Evolutionary conservation across 2,888 invertebrate species (phyloP).

Genomic region (Clusia tigrina): DNA sequence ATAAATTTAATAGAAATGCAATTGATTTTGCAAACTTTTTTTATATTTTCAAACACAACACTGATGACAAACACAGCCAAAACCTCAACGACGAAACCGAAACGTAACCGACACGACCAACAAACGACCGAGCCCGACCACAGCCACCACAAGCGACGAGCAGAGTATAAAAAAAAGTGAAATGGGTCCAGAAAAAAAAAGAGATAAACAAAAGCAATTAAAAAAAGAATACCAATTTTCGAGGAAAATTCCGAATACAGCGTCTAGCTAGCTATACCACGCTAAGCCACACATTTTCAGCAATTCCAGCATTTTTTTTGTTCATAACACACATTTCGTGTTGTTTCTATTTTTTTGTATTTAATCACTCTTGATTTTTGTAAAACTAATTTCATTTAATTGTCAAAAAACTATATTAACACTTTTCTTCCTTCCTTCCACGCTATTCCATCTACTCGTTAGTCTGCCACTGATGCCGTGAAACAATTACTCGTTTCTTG

Average conservation of each 20-base stretch:
- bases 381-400: slow-evolving; percentile 19
- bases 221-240: slow-evolving; percentile 42
- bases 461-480: slow-evolving; percentile 32
- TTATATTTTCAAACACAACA: slow-evolving; percentile 23
- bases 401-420: slow-evolving; percentile 27
- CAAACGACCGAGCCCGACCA: slow-evolving; percentile 30
- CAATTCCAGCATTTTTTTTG: not conserved
- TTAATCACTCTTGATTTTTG: not conserved
- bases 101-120: slow-evolving; percentile 35
- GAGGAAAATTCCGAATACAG: not conserved
- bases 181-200: slow-evolving; percentile 53
- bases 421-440: slow-evolving; percentile 24
- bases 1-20: no score
- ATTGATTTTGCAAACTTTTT: no score
- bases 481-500: slow-evolving; percentile 28
- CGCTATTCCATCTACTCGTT: slow-evolving; percentile 27
- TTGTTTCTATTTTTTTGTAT: not conserved
- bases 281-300: not conserved
- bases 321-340: slow-evolving; percentile 8
- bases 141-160: slow-evolving; percentile 28
- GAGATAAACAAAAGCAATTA: slow-evolving; percentile 59
- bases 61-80: slow-evolving; percentile 23
- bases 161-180: slow-evolving; percentile 46
- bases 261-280: not conserved
- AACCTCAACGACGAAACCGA: slow-evolving; percentile 34